Evolutionary conservation across 2,797 vertebrate genomes (phyloP).

Genomic region (Dromococcyx pavoninus): DNA sequence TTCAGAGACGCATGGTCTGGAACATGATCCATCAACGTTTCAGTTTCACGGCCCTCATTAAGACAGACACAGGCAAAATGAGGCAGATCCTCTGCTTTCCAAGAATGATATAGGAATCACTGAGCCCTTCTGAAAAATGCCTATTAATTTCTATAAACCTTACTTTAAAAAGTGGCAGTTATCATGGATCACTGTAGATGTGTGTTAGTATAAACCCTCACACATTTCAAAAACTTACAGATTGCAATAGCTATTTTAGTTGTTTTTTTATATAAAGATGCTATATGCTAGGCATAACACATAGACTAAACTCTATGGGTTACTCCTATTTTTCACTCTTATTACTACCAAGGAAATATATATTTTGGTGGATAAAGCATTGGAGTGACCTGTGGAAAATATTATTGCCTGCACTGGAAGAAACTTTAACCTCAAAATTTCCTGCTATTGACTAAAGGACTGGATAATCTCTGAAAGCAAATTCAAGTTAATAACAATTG

Average conservation of each 20-base stretch:
- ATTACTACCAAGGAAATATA: not conserved
- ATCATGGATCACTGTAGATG: not conserved
- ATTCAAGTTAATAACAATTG: not conserved
- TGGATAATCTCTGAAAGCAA: not conserved
- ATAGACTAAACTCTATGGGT: not conserved
- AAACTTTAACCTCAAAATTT: not conserved
- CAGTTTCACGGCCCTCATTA: constrained; percentile 11
- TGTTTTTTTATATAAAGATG: not conserved
- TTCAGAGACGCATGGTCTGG: constrained; percentile 11
- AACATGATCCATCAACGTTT: constrained; percentile 19
- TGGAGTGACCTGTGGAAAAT: not conserved
- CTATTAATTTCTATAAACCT: not conserved
- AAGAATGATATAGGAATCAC: not conserved
- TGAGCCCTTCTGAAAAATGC: not conserved
- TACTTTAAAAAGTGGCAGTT: not conserved
- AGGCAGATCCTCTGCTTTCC: not conserved
- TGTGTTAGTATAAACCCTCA: not conserved
- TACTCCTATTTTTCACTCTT: not conserved
- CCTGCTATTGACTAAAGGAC: not conserved
- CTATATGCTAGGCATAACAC: not conserved
- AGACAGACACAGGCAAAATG: not conserved
- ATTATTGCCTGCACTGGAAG: not conserved
- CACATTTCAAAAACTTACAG: not conserved
- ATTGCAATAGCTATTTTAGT: not conserved
- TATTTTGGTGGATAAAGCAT: not conserved